These are phyloP conservation scores for Hyperoplus lanceolatus DNA, from an alignment of 2,797 vertebrate genomes.

Conservation along the genomic window DNA sequence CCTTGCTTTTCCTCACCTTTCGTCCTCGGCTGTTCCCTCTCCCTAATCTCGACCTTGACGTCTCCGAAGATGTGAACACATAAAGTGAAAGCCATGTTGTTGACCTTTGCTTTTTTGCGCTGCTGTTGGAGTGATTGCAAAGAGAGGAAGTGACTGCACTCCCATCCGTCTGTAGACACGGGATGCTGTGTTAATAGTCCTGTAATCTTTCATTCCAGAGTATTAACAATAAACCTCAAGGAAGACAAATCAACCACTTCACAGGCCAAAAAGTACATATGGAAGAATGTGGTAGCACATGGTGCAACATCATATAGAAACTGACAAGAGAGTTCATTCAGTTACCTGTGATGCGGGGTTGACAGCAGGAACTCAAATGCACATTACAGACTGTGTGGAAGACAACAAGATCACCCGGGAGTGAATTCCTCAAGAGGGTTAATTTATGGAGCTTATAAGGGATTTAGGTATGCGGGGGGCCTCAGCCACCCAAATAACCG, in stretches of 20 bases:
- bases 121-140: slow-evolving; percentile 37
- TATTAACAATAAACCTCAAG: slow-evolving; percentile 26
- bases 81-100: slow-evolving; percentile 58
- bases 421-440: slow-evolving; percentile 49
- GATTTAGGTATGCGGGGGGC: slow-evolving; percentile 48
- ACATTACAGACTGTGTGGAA: slow-evolving; percentile 20
- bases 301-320: neutral
- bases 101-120: slow-evolving; percentile 61
- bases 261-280: slow-evolving; percentile 28
- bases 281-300: neutral
- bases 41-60: slow-evolving; percentile 36
- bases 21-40: slow-evolving; percentile 31
- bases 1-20: slow-evolving; percentile 34
- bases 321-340: slow-evolving; percentile 4
- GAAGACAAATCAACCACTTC: slow-evolving; percentile 17
- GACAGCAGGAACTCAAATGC: slow-evolving; percentile 14
- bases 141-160: slow-evolving; percentile 2
- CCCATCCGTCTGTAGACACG: slow-evolving; percentile 37
- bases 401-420: slow-evolving; percentile 28
- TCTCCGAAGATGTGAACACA: slow-evolving; percentile 39
- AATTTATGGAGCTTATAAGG: slow-evolving; percentile 54
- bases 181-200: slow-evolving; percentile 33
- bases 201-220: slow-evolving; percentile 14
- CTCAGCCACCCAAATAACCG: slow-evolving; percentile 52
- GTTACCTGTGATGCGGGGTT: neutral